These are phyloP conservation scores for Sphaerophoria taeniata DNA, from an alignment of 2,888 invertebrate species.

Conservation along the genomic window DNA sequence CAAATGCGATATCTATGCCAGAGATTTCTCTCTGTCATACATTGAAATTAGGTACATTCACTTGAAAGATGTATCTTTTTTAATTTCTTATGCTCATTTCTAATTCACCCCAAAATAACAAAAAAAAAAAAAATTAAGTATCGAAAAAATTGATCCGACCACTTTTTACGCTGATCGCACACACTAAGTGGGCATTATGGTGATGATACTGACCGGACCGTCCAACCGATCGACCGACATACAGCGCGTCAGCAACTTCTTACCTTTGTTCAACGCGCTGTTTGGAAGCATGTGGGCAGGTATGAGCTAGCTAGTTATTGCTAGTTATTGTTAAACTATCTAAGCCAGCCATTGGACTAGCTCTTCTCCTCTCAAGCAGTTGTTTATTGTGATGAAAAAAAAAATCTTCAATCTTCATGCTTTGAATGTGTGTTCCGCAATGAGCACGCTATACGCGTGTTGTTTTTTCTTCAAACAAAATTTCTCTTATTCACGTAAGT, in stretches of 20 bases:
- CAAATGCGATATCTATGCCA: conserved; percentile 17
- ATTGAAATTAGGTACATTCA: neutral
- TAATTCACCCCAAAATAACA: conserved; percentile 36
- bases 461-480: conserved; percentile 8
- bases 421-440: conserved; percentile 56
- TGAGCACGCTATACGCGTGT: conserved; percentile 47
- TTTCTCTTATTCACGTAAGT: conserved; percentile 57
- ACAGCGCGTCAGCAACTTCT: no score
- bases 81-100: conserved; percentile 16
- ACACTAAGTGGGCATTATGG: conserved; percentile 59
- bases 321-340: conserved; percentile 34
- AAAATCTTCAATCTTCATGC: conserved; percentile 21
- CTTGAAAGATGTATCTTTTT: conserved; percentile 19
- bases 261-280: neutral
- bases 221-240: no score
- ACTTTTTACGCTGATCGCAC: conserved; percentile 66
- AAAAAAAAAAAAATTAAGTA: conserved; percentile 10
- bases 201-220: conserved; percentile 22
- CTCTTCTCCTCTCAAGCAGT: conserved; percentile 17
- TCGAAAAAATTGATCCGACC: conserved; percentile 41
- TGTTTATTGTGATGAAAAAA: no score
- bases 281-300: conserved; percentile 45
- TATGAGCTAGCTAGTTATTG: conserved; percentile 1
- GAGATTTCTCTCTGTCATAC: conserved; percentile 39
- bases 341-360: conserved; percentile 44